These are phyloP conservation scores for Larimichthys polyactis DNA, from an alignment of 2,113 vertebrate species.

Conservation along the genomic window DNA sequence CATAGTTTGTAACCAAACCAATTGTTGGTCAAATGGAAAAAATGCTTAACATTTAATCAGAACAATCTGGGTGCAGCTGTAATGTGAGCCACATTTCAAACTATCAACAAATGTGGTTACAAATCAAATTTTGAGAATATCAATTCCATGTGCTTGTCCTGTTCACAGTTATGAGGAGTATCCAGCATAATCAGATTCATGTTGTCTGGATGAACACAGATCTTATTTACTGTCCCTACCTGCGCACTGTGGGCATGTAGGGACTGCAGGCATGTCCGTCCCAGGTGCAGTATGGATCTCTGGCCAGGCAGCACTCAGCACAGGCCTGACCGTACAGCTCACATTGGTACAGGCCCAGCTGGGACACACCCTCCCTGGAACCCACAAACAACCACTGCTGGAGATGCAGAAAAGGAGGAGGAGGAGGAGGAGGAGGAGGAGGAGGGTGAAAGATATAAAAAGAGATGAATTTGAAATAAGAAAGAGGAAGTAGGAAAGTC, in stretches of 20 bases:
- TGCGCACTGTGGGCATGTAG: constrained; percentile 83
- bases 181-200: constrained; percentile 1
- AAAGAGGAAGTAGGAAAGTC: background rate
- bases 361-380: constrained; percentile 85
- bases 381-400: constrained; percentile 87
- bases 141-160: constrained; percentile 31
- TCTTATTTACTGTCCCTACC: constrained; percentile 53
- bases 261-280: constrained; percentile 87
- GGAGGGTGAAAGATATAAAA: constrained; percentile 1
- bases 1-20: background rate
- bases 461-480: background rate
- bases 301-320: constrained; percentile 87
- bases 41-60: constrained; percentile 27
- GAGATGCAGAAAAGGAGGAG: background rate
- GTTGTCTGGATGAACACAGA: background rate
- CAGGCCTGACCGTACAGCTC: constrained; percentile 87
- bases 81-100: constrained; percentile 33
- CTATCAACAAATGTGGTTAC: constrained; percentile 33
- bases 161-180: background rate
- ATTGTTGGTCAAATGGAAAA: constrained; percentile 31
- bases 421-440: background rate
- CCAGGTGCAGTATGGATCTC: constrained; percentile 89
- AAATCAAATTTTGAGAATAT: constrained; percentile 27
- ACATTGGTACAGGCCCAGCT: constrained; percentile 86
- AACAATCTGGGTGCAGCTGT: constrained; percentile 17